Conservation (phyloP, 2,113 vertebrate genomes). For the Rhinopomastus cyanomelas region DNA sequence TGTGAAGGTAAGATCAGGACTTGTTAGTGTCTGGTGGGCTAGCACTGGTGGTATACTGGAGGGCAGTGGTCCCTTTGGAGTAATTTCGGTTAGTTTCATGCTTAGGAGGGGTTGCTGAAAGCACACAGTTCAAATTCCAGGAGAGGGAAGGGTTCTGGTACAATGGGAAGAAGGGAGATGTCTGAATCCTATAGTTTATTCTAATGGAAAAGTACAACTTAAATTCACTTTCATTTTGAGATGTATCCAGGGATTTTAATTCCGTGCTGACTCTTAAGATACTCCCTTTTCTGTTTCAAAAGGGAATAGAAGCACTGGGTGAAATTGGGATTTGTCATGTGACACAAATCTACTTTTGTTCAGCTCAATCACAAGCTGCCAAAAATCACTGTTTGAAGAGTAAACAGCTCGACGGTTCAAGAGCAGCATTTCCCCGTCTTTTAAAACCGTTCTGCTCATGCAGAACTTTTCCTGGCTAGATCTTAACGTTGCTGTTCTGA, state of each 20-base stretch:
- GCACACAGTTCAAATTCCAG: not conserved
- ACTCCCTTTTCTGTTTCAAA: not conserved
- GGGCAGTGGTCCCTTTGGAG: not conserved
- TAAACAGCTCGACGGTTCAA: not conserved
- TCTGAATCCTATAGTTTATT: not conserved
- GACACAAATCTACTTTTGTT: constrained; percentile 21
- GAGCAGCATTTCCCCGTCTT: not conserved
- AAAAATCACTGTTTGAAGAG: constrained; percentile 17
- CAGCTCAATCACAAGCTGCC: constrained; percentile 14
- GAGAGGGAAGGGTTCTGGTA: not conserved
- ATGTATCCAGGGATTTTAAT: not conserved
- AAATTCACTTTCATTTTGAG: not conserved
- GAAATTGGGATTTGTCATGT: not conserved
- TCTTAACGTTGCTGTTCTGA: constrained; percentile 22
- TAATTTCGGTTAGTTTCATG: not conserved
- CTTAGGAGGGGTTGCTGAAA: not conserved
- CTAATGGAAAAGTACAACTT: not conserved
- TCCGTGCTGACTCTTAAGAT: not conserved
- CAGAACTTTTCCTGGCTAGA: not conserved
- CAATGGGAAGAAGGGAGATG: not conserved
- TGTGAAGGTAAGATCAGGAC: constrained; percentile 59
- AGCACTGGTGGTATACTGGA: not conserved
- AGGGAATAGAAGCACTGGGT: not conserved
- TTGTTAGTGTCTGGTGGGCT: not conserved
- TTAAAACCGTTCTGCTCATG: not conserved